Conservation (phyloP, 2,888 invertebrate species). For the Orthosia cruda region DNA sequence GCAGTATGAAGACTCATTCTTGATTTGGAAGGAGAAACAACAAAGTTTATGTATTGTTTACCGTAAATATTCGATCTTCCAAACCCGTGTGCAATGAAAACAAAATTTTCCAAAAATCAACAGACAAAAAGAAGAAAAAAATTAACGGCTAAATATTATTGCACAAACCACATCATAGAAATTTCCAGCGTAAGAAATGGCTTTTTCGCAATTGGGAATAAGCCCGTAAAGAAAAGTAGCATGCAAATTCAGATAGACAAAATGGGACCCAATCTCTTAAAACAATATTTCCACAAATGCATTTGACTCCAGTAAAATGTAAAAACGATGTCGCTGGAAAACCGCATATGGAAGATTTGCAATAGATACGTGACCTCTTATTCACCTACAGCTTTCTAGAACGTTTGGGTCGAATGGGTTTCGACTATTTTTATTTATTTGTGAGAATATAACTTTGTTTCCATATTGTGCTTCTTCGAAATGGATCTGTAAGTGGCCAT, state of each 20-base stretch:
- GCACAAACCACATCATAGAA: background rate
- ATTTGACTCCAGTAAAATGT: conserved; percentile 67
- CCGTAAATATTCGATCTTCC: background rate
- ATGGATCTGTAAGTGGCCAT: conserved; percentile 36
- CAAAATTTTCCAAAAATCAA: background rate
- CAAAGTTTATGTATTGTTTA: background rate
- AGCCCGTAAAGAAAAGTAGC: conserved; percentile 37
- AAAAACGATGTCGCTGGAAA: conserved; percentile 66
- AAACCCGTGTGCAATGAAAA: background rate
- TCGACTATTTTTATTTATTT: conserved; percentile 63
- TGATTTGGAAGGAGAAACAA: background rate
- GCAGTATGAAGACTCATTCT: background rate
- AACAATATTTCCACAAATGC: conserved; percentile 66
- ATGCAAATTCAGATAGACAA: conserved; percentile 55
- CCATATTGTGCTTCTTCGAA: conserved; percentile 35
- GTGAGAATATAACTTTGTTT: conserved; percentile 37
- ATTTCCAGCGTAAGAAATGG: conserved; percentile 23
- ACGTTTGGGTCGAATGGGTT: conserved; percentile 52
- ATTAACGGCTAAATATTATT: background rate
- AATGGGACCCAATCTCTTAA: conserved; percentile 63
- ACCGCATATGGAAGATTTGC: conserved; percentile 69
- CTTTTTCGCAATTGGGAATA: conserved; percentile 15
- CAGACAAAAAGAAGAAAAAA: background rate
- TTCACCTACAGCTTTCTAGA: conserved; percentile 56
- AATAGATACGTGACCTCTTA: conserved; percentile 63